Evolutionary conservation across 2,888 invertebrate species (phyloP).

Genomic region (Panopea generosa): DNA sequence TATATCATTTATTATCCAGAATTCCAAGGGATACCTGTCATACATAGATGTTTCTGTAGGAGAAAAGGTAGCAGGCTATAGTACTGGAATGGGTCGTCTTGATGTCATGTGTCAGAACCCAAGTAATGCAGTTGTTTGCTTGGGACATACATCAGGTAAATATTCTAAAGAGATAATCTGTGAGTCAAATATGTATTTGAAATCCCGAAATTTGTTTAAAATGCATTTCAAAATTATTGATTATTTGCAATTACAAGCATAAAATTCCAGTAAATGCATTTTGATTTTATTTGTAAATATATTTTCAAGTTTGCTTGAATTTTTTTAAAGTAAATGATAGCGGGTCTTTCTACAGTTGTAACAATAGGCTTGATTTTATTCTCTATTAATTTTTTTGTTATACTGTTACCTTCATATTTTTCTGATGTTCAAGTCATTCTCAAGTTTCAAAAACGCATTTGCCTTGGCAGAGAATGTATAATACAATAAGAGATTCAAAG

Average conservation of each 20-base stretch:
- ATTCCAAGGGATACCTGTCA: slow-evolving; percentile 90
- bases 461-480: no score
- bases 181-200: neutral
- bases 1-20: slow-evolving; percentile 74
- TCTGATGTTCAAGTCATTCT: no score
- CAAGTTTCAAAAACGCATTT: no score
- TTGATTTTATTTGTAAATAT: no score
- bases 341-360: no score
- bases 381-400: no score
- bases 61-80: slow-evolving; percentile 92
- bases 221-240: neutral
- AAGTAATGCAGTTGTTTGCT: slow-evolving; percentile 94
- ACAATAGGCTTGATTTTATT: no score
- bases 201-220: neutral
- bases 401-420: no score
- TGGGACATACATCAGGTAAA: slow-evolving; percentile 94
- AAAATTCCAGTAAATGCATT: neutral
- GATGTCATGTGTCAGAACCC: slow-evolving; percentile 96
- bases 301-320: no score
- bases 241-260: neutral
- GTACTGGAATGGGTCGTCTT: slow-evolving; percentile 92
- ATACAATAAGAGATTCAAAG: no score
- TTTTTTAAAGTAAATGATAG: no score
- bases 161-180: neutral
- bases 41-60: slow-evolving; percentile 99